Evolutionary conservation across 2,113 vertebrate genomes (phyloP).

Genomic region (Prionailurus viverrinus): DNA sequence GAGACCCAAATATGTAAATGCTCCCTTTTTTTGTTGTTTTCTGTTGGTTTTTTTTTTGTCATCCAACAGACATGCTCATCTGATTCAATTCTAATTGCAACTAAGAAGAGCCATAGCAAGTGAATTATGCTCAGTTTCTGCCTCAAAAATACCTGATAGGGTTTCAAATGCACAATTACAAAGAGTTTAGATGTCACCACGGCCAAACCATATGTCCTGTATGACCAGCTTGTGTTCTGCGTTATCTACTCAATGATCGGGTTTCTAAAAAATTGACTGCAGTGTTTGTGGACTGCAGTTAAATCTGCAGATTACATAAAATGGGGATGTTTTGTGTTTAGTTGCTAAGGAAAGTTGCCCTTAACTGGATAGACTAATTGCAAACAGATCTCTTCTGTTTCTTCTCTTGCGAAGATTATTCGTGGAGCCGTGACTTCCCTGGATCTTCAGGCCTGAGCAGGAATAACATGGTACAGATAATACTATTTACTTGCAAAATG

Average conservation of each 20-base stretch:
- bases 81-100: slow-evolving; percentile 58
- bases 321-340: slow-evolving; percentile 77
- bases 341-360: slow-evolving; percentile 74
- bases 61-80: neutral
- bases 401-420: slow-evolving; percentile 59
- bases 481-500: neutral
- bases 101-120: slow-evolving; percentile 65
- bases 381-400: slow-evolving; percentile 72
- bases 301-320: slow-evolving; percentile 77
- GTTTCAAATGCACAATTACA: slow-evolving; percentile 80
- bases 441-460: slow-evolving; percentile 45
- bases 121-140: slow-evolving; percentile 64
- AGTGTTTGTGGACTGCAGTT: slow-evolving; percentile 71
- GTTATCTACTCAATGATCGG: slow-evolving; percentile 33
- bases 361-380: slow-evolving; percentile 77
- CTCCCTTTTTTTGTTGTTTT: neutral
- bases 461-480: neutral
- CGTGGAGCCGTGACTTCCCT: slow-evolving; percentile 18
- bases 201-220: slow-evolving; percentile 55
- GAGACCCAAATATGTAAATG: neutral
- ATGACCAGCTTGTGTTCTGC: slow-evolving; percentile 67
- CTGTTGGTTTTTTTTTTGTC: neutral
- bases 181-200: slow-evolving; percentile 61
- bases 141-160: slow-evolving; percentile 73
- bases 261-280: slow-evolving; percentile 72